These are phyloP conservation scores for Tachuris rubrigastra DNA, from an alignment of 2,113 vertebrate genomes.

Conservation along the genomic window DNA sequence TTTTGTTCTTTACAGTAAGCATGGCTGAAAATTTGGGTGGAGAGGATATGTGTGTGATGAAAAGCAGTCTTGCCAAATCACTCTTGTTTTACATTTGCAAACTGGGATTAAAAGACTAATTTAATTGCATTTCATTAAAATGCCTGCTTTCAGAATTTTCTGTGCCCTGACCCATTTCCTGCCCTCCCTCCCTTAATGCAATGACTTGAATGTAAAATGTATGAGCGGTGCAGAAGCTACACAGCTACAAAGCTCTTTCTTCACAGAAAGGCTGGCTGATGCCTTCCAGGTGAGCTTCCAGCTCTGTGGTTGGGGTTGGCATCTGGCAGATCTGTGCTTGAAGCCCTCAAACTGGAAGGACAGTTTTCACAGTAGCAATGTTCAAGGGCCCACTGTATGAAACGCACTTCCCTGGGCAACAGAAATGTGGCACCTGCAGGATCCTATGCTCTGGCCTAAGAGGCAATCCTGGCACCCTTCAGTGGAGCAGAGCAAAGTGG, in stretches of 20 bases:
- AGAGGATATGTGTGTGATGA: rapidly evolving
- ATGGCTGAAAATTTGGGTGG: background rate
- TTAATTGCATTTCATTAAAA: background rate
- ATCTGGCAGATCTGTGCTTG: background rate
- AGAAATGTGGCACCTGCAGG: rapidly evolving
- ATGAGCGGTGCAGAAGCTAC: background rate
- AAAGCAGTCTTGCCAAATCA: background rate
- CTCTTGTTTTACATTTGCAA: background rate
- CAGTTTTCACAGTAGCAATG: background rate
- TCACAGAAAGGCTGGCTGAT: background rate
- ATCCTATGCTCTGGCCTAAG: background rate
- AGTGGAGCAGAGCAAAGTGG: background rate
- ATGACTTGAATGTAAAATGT: background rate
- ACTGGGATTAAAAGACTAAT: background rate
- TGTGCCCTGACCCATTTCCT: background rate
- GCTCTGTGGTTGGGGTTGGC: background rate
- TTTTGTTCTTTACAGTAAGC: background rate
- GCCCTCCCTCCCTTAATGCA: background rate
- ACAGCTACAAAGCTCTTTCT: background rate
- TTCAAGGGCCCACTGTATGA: background rate
- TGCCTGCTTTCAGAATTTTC: background rate
- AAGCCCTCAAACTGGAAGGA: background rate
- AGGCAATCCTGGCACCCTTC: background rate
- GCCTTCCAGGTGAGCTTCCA: background rate
- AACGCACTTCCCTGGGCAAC: background rate